phyloP scores from a whole-genome alignment of 1,140 invertebrate genomes.

The Ips typographus region DNA sequence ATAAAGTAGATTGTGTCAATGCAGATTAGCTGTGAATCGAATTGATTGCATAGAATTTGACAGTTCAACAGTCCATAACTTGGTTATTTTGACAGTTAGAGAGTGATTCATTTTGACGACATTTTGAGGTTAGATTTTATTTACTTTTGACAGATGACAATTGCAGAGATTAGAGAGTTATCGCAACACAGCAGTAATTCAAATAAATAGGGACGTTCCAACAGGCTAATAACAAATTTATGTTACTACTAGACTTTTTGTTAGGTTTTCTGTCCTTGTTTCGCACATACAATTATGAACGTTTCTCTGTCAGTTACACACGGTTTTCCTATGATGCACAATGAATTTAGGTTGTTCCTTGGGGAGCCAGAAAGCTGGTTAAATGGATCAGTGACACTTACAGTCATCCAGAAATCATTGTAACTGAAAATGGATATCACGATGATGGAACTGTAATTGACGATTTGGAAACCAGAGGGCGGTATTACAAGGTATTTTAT shows the following conservation, averaged over 20 bases:
- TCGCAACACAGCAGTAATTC: too few species aligned
- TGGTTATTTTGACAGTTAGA: too few species aligned
- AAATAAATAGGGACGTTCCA: too few species aligned
- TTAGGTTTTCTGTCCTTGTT: not conserved
- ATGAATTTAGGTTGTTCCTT: slow-evolving; percentile 55
- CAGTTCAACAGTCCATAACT: too few species aligned
- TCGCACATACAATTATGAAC: too few species aligned
- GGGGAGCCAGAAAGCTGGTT: slow-evolving; percentile 58
- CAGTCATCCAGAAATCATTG: slow-evolving; percentile 60
- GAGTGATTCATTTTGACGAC: too few species aligned
- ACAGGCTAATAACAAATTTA: too few species aligned
- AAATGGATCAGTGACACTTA: slow-evolving; percentile 65
- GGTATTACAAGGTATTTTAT: slow-evolving; percentile 30
- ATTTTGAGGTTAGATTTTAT: too few species aligned
- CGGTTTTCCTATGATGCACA: not conserved
- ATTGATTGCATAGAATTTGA: too few species aligned
- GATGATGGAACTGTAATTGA: slow-evolving; percentile 43
- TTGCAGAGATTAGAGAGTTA: too few species aligned
- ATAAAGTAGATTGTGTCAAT: not conserved
- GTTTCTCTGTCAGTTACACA: not conserved
- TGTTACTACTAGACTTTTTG: not conserved
- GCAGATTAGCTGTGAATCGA: too few species aligned
- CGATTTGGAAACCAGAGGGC: slow-evolving; percentile 32
- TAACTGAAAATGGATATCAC: slow-evolving; percentile 70
- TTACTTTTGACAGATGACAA: too few species aligned